Percentiles rank a stretch among this genome's conserved stretches.
Evolutionary conservation across 1,140 invertebrate species (phyloP).

Genomic region (Drosophila albomicans): DNA sequence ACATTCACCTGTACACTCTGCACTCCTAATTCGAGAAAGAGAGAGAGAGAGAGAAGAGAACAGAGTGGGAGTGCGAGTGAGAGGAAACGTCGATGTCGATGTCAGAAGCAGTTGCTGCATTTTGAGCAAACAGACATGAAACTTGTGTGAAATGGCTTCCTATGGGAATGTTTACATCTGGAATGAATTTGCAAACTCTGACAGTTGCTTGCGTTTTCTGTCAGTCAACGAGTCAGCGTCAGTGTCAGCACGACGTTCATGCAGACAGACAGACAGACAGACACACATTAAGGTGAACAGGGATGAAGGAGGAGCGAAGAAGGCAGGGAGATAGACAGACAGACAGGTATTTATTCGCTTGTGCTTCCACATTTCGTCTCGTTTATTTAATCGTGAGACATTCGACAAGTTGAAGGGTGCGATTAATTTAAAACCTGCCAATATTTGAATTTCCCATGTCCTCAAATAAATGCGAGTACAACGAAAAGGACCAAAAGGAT

Average conservation of each 20-base stretch:
- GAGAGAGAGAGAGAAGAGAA: too few species aligned
- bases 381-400: constrained; percentile 53
- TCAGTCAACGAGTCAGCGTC: constrained; percentile 71
- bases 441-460: constrained; percentile 47
- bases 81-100: constrained; percentile 13
- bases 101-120: constrained; percentile 66
- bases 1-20: neutral
- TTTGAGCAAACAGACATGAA: constrained; percentile 72
- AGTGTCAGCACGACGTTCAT: constrained; percentile 50
- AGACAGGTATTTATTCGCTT: constrained; percentile 46
- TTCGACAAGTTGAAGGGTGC: constrained; percentile 58
- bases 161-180: constrained; percentile 76
- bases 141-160: constrained; percentile 73
- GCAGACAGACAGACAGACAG: neutral
- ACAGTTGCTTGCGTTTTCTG: constrained; percentile 72
- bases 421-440: constrained; percentile 71
- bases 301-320: neutral
- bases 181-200: constrained; percentile 75
- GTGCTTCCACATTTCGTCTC: constrained; percentile 37
- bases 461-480: constrained; percentile 1
- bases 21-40: neutral
- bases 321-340: constrained; percentile 16
- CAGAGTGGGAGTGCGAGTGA: too few species aligned
- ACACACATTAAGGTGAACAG: neutral
- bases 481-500: neutral